These are phyloP conservation scores for Xerus rutilus DNA, from an alignment of 2,797 vertebrate species.

Conservation along the genomic window DNA sequence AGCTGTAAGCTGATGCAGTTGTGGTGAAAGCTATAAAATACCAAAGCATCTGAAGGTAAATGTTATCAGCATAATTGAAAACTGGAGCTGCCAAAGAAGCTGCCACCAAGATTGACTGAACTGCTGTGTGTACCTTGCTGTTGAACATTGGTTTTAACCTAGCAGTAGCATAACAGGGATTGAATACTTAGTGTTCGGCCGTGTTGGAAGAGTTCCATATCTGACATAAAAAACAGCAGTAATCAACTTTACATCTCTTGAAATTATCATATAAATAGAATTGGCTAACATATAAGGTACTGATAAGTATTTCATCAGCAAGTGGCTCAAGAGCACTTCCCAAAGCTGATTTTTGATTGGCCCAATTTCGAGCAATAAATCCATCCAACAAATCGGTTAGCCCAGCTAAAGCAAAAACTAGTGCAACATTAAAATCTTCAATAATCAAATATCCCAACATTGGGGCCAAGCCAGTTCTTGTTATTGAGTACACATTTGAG, in stretches of 20 bases:
- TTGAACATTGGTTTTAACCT: slow-evolving; percentile 97
- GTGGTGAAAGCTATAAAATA: slow-evolving; percentile 96
- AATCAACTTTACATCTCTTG: slow-evolving; percentile 95
- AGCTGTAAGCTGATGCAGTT: slow-evolving; percentile 96
- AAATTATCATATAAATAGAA: slow-evolving; percentile 93
- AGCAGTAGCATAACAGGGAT: slow-evolving; percentile 98
- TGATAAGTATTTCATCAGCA: no score
- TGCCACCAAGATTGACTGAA: slow-evolving; percentile 96
- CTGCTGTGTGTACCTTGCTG: slow-evolving; percentile 99
- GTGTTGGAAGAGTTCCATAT: slow-evolving; percentile 97
- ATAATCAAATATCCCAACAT: slow-evolving; percentile 95
- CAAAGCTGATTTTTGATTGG: no score
- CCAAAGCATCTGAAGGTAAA: slow-evolving; percentile 96
- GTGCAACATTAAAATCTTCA: slow-evolving; percentile 94
- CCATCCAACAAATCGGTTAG: slow-evolving; percentile 92
- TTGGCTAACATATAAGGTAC: no score
- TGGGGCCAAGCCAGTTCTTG: slow-evolving; percentile 94
- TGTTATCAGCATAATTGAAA: slow-evolving; percentile 96
- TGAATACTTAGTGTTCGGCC: slow-evolving; percentile 98
- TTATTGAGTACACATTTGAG: slow-evolving; percentile 96
- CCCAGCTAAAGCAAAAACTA: slow-evolving; percentile 96
- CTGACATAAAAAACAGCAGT: slow-evolving; percentile 97
- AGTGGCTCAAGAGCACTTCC: no score
- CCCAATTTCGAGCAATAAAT: no score
- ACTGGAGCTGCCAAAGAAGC: slow-evolving; percentile 97